Percentiles rank a stretch among this genome's conserved stretches.
These are phyloP conservation scores for Epirrhoe alternata DNA, from an alignment of 2,888 invertebrate genomes.

Conservation along the genomic window DNA sequence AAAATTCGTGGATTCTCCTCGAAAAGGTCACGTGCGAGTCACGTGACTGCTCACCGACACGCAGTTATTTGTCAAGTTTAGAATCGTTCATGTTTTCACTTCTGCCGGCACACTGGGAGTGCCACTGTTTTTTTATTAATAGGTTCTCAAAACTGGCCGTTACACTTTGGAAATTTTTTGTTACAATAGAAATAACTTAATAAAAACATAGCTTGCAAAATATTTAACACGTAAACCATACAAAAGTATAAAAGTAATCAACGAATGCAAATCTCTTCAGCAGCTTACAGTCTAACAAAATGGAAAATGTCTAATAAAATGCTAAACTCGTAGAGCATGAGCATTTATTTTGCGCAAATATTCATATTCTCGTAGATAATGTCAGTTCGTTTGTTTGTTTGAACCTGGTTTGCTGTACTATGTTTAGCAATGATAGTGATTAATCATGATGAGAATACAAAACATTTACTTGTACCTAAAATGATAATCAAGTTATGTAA, in stretches of 20 bases:
- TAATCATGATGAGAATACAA: too few species aligned
- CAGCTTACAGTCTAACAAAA: slow-evolving; percentile 26
- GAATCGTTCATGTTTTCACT: too few species aligned
- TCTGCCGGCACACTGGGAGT: too few species aligned
- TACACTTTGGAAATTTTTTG: background rate
- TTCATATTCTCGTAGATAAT: background rate
- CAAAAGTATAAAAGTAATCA: slow-evolving; percentile 24
- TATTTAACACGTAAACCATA: slow-evolving; percentile 10
- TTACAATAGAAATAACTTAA: background rate
- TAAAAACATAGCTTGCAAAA: slow-evolving; percentile 13
- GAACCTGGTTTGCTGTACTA: background rate
- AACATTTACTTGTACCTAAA: too few species aligned
- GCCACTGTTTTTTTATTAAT: too few species aligned
- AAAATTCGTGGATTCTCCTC: too few species aligned
- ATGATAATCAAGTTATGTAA: too few species aligned
- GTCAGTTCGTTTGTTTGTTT: slow-evolving; percentile 1
- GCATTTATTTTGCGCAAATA: slow-evolving; percentile 3
- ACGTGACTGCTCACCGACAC: too few species aligned
- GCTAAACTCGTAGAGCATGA: slow-evolving; percentile 15
- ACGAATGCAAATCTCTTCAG: slow-evolving; percentile 26
- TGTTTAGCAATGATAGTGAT: too few species aligned
- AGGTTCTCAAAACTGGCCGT: background rate
- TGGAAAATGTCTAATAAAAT: slow-evolving; percentile 28
- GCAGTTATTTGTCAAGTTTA: too few species aligned
- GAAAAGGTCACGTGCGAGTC: too few species aligned